These are phyloP conservation scores for Prunella fulvescens DNA, from an alignment of 2,113 vertebrate species.

Conservation along the genomic window DNA sequence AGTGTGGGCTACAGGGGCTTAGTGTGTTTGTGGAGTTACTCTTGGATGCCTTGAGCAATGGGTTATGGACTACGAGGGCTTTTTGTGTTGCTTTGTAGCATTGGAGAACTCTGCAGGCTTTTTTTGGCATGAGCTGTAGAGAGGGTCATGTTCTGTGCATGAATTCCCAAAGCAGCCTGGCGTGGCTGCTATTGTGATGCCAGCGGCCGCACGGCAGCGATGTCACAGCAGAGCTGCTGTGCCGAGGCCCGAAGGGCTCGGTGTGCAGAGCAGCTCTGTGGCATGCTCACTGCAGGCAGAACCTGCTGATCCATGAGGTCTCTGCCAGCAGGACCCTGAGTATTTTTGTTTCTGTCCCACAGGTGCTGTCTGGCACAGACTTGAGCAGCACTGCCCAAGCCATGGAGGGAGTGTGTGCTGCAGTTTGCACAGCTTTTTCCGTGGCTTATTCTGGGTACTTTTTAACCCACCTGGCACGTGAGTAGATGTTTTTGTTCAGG, in stretches of 20 bases:
- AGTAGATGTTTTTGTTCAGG: not conserved
- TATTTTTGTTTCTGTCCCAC: no score
- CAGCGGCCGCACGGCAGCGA: not conserved
- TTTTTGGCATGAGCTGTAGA: no score
- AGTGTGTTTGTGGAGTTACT: not conserved
- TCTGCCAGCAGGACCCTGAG: not conserved
- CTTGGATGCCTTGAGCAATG: not conserved
- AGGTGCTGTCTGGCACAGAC: not conserved
- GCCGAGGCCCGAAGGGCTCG: not conserved
- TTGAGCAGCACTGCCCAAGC: no score
- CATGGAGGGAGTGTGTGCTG: not conserved
- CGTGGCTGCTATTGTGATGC: not conserved
- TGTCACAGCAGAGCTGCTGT: not conserved
- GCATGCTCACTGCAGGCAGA: not conserved
- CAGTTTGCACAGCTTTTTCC: not conserved
- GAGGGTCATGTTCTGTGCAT: no score
- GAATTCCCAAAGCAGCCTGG: not conserved
- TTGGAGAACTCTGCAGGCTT: not conserved
- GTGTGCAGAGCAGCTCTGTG: not conserved
- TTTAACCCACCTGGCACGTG: not conserved
- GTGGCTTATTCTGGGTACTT: not conserved
- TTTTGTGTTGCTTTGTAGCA: not conserved
- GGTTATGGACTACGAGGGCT: accelerated
- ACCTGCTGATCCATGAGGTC: not conserved
- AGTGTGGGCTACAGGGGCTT: accelerated